Evolutionary conservation across 2,113 vertebrate genomes (phyloP).

Genomic region (Nanorana parkeri): DNA sequence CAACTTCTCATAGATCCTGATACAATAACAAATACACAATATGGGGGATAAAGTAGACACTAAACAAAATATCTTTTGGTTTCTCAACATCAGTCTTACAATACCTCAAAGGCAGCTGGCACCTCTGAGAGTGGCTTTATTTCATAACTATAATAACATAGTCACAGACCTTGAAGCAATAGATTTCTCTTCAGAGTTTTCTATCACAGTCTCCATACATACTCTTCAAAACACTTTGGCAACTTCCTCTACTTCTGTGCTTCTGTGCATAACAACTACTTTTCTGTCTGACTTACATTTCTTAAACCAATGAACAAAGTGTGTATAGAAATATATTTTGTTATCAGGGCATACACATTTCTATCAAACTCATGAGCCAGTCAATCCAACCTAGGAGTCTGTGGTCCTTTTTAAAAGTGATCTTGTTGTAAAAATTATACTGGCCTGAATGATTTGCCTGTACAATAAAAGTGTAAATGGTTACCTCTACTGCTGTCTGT

Average conservation of each 20-base stretch:
- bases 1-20: background rate
- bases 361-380: too few species aligned
- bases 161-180: slow-evolving; percentile 7
- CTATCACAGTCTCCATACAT: background rate
- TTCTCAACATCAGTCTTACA: background rate
- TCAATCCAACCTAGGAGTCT: too few species aligned
- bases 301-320: too few species aligned
- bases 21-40: background rate
- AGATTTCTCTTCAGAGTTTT: background rate
- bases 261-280: background rate
- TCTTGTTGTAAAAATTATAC: too few species aligned
- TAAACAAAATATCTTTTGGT: slow-evolving; percentile 1
- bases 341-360: too few species aligned
- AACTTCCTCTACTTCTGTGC: background rate
- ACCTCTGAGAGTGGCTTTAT: background rate
- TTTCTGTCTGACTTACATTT: too few species aligned
- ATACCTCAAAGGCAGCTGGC: background rate
- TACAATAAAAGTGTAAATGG: too few species aligned
- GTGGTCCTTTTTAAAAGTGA: too few species aligned
- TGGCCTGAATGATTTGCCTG: too few species aligned
- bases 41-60: background rate
- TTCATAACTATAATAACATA: slow-evolving; percentile 15
- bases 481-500: too few species aligned
- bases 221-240: background rate
- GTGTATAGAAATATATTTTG: too few species aligned